Evolutionary conservation across 2,113 vertebrate species (phyloP), one percentile per base, ranked within the genome.

Genomic region (Ifrita kowaldi): DNA sequence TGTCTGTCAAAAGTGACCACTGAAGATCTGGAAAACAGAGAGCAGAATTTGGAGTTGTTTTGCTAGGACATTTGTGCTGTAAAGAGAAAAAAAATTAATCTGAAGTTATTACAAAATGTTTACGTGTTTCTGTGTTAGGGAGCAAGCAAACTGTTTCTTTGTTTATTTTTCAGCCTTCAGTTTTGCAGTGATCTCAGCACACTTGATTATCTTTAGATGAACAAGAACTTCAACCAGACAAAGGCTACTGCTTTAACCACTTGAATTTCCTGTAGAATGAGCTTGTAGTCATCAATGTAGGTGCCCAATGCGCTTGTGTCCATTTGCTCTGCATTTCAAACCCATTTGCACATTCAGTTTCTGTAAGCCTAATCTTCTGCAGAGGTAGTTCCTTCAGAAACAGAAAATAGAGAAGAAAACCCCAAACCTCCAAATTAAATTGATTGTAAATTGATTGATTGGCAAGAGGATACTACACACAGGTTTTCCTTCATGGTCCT

Each of bases 241-340:
- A 73, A 85, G 4, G 16, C 33, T 84, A 28, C 27, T 42, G 33
- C 16, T 68, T 78, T 49, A 80, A 41, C 2, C 2, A 21, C 6
- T 21, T 78, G 10, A n/a, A 2, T 33, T 91, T 73, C 63, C 32
- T 53, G 20, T n/a, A 20, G 10, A 57, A 65, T 71, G 16, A 63
- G 1, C 32, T 24, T 15, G 3, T 13, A 30, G 32, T 86, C n/a
- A 22, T 11, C 22, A 49, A 2, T 21, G 5, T 13, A 59, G 18
- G 11, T 24, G 8, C 10, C 28, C 10, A 42, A 13, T 7, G 2
- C 2, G 2, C 21, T 10, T 30, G 7, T n/a, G 13, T 56, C 3
- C 18, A 14, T 62, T 42, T 63, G 5, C 9, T 65, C 3, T n/a
- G 23, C 16, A 6, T 70, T 87, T 94, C 33, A 63, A 70, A 57